Base-by-base conservation (phyloP, 2,888 invertebrate species). In the Drosophila phalerata region DNA sequence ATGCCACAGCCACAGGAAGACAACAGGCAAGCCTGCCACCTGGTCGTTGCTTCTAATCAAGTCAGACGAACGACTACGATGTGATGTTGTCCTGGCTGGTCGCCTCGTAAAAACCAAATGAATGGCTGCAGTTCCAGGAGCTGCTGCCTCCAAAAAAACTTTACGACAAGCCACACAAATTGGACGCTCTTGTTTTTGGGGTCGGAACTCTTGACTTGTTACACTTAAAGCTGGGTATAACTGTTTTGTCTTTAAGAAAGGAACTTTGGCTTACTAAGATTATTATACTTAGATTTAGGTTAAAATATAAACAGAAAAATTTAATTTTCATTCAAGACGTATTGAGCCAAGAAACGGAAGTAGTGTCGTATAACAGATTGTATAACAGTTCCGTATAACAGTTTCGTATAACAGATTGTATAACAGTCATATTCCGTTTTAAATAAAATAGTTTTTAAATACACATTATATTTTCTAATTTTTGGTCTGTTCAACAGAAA, bases 151-250 rank as follows among this genome's bases (percentile, higher is more conserved):
- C 45, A 57, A 69, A 85, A 85, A 88, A 86, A 85, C 79, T 85
- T 85, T 85, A 85, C 85, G 85, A 88, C 89, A 85, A 88, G 89
- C 85, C 85, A 64, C 85, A 88, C 85, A 86, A 86, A 86, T 86
- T 86, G 85, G 81, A 88, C 63, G 79, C 76, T 57, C 73, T 77
- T 66, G 61, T 74, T 85, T 78, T 79, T 49, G 53, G 57, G 43
- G 25, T 60, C 32, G 43, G 4, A 51, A 61, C 70, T 62, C 51
- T 48, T 45, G 62, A 51, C 25, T 25, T 63, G 47, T 28, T 45
- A 22, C 13, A 22, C 38, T 25, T 17, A 22, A 1, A 1, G 0
- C 0, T 2, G 49, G 48, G 73, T 38, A 65, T 51, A 47, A 32
- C 37, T 34, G 47, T 40, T 37, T 17, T 58, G 15, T n/a, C 32